Conservation (phyloP, 2,797 vertebrate genomes). For the Gymnopithys bicolor region DNA sequence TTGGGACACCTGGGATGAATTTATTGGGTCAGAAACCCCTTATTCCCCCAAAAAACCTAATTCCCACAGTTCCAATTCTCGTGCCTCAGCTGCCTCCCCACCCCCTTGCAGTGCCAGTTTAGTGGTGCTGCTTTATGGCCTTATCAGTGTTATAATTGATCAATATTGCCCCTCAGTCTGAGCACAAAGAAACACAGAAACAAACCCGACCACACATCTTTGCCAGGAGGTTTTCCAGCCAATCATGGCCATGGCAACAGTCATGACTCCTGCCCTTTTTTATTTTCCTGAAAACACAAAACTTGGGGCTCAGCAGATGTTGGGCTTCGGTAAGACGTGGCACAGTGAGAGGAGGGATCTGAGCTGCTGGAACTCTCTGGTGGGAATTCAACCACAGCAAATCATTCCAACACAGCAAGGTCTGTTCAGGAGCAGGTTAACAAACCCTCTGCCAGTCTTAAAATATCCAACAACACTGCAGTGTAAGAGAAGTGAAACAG, state of each 20-base stretch:
- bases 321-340: neutral
- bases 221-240: neutral
- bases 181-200: neutral
- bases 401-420: neutral
- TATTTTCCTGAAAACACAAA: neutral
- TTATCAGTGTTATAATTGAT: neutral
- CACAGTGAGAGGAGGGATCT: neutral
- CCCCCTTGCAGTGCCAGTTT: neutral
- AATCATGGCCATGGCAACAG: neutral
- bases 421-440: neutral
- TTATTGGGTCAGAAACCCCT: neutral
- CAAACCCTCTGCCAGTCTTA: neutral
- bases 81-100: neutral
- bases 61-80: neutral
- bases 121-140: neutral
- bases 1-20: neutral
- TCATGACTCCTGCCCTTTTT: neutral
- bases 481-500: neutral
- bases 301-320: neutral
- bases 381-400: neutral
- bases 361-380: neutral
- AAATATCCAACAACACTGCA: neutral
- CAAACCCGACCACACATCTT: neutral
- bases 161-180: neutral
- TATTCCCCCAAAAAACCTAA: neutral